A percentile compares a stretch with the other conserved stretches of the same genome.
Conservation (phyloP, 1,140 invertebrate species). For the Drosophila pseudoananassae region DNA sequence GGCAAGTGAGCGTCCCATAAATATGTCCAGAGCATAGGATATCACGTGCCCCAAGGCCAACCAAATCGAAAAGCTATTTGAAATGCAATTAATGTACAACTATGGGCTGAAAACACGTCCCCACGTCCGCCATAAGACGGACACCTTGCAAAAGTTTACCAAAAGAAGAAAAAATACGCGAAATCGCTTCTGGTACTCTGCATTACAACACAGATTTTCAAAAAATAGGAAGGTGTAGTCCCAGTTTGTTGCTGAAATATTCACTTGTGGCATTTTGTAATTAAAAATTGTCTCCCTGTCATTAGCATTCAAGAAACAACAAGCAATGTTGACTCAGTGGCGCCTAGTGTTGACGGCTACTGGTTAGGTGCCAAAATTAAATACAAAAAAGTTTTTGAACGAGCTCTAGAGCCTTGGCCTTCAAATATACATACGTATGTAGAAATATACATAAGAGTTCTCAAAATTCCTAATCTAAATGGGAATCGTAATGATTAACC, state of each 20-base stretch:
- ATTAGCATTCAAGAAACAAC: constrained; percentile 35
- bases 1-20: constrained; percentile 25
- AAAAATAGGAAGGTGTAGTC: neutral
- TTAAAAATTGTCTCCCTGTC: constrained; percentile 21
- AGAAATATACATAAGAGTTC: neutral
- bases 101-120: constrained; percentile 29
- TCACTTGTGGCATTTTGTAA: constrained; percentile 9
- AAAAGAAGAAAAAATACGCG: constrained; percentile 13
- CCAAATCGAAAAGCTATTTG: constrained; percentile 30
- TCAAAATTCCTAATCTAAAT: too few relatives aligned
- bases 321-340: constrained; percentile 16
- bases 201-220: constrained; percentile 21
- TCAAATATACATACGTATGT: neutral
- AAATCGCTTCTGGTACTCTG: constrained; percentile 36
- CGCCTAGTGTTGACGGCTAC: constrained; percentile 12
- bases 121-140: constrained; percentile 42
- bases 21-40: constrained; percentile 12
- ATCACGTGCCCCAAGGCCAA: constrained; percentile 46
- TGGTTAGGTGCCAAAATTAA: constrained; percentile 22
- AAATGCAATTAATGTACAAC: constrained; percentile 47
- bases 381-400: neutral
- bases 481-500: too few relatives aligned
- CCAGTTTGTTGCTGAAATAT: constrained; percentile 6
- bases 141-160: constrained; percentile 43
- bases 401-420: constrained; percentile 27